Base-by-base conservation (phyloP, 1,140 invertebrate species). In the Steinernema khuongi region DNA sequence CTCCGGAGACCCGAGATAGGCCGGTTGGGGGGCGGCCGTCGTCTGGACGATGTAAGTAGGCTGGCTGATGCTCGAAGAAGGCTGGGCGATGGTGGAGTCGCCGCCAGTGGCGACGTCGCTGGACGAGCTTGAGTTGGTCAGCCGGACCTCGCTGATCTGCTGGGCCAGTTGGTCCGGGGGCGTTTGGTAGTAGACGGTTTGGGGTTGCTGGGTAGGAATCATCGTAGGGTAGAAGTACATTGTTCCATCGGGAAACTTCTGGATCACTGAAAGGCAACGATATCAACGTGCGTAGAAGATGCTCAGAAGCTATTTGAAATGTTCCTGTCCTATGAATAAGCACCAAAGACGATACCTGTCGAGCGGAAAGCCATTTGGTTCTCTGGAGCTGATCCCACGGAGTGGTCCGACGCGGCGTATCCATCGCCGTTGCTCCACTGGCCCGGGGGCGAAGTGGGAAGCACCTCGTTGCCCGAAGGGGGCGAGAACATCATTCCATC, bases 351-450 rank as follows among this genome's bases (percentile, higher is more conserved):
- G 14, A 22, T 26, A 60, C 50, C 50, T 11, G 50, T 22, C 4
- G 50, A 26, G 4, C 50, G 7, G 19, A 17, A 60, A 60, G 7
- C 50, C 14, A 22, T 41, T n/a, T 41, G 50, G 22, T 11, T 60
- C 4, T 60, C 50, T 7, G 50, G 50, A 7, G 50, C 50, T 26
- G 50, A 60, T 7, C 50, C 50, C 4, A 60, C 50, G 19, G 50
- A 60, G 4, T 60, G 50, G 4, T 60, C 50, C 4, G 50, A 60
- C 11, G 50, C 26, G 4, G 11, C 50, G 50, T 60, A 60, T 11
- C 50, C 50, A 26, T 60, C 50, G 14, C 14, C 50, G 50, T 60
- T 60, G 50, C 50, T 60, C 50, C 50, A 60, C 50, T 60, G 50
- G 26, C 50, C 14, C 50, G 50, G 50, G 14, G 50, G 50, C 7